Percentiles rank a stretch among this genome's conserved stretches.
These are phyloP conservation scores for Nymphicus hollandicus DNA, from an alignment of 2,113 vertebrate genomes.

Conservation along the genomic window DNA sequence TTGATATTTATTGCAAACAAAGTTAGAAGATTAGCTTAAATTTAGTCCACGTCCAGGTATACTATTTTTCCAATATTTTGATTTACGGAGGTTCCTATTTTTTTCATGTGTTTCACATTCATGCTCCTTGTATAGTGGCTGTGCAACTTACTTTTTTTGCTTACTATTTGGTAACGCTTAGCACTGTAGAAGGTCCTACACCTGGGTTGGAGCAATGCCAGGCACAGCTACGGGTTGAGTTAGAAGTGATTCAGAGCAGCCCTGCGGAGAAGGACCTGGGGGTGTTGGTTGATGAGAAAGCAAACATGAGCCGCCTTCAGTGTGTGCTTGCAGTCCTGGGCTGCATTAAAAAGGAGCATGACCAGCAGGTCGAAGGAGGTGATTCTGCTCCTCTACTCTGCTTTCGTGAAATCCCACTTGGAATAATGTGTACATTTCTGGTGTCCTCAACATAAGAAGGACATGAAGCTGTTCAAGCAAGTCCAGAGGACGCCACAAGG, in stretches of 20 bases:
- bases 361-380: no score
- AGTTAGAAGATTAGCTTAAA: not conserved
- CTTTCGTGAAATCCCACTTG: no score
- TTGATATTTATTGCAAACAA: not conserved
- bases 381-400: no score
- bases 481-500: no score
- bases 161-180: not conserved
- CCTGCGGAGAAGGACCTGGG: not conserved
- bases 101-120: not conserved
- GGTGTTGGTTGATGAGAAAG: not conserved
- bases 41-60: not conserved
- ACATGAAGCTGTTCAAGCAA: no score
- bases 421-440: no score
- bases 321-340: not conserved
- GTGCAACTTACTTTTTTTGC: accelerated
- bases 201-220: not conserved
- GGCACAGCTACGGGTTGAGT: not conserved
- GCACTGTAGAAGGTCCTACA: not conserved
- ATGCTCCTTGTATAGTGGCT: not conserved
- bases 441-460: no score
- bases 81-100: not conserved
- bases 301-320: not conserved
- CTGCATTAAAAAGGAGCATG: no score
- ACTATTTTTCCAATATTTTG: not conserved
- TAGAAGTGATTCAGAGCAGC: not conserved